Conservation (phyloP, 2,888 invertebrate genomes). For the Archaeoteleia sp. region DNA sequence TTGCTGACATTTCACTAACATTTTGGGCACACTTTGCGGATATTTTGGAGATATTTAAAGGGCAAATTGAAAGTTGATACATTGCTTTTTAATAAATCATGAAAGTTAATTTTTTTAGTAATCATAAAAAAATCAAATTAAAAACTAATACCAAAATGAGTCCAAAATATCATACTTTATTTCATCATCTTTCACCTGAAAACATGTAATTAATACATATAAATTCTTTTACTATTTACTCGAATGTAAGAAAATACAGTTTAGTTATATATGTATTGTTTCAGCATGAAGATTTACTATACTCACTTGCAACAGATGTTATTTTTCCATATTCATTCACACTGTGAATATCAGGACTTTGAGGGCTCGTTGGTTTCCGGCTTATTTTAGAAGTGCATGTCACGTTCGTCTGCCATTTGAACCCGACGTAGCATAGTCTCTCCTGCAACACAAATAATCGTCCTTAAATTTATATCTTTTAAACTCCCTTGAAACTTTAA, state of each 20-base stretch:
- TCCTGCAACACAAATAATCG: conserved; percentile 56
- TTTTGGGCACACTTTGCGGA: neutral
- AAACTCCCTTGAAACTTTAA: too few species aligned
- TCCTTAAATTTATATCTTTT: conserved; percentile 3
- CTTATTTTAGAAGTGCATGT: conserved; percentile 55
- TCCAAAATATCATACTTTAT: too few species aligned
- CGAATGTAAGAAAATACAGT: neutral
- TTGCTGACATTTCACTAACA: neutral
- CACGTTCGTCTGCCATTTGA: conserved; percentile 63
- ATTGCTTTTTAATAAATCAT: too few species aligned
- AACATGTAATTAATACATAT: neutral
- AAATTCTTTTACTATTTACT: neutral
- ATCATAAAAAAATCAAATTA: too few species aligned
- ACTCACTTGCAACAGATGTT: conserved; percentile 30
- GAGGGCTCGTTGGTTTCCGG: conserved; percentile 15
- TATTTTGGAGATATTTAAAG: too few species aligned
- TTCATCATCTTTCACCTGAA: too few species aligned
- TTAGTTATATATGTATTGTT: neutral
- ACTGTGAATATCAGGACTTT: neutral
- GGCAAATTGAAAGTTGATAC: too few species aligned
- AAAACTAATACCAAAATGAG: too few species aligned
- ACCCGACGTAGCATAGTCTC: conserved; percentile 57
- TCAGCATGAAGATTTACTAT: conserved; percentile 2
- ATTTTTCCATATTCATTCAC: neutral
- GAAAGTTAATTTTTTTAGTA: too few species aligned